Evolutionary conservation across 2,797 vertebrate species (phyloP), one percentile per base, ranked within the genome.

Genomic region (Trachurus trachurus): DNA sequence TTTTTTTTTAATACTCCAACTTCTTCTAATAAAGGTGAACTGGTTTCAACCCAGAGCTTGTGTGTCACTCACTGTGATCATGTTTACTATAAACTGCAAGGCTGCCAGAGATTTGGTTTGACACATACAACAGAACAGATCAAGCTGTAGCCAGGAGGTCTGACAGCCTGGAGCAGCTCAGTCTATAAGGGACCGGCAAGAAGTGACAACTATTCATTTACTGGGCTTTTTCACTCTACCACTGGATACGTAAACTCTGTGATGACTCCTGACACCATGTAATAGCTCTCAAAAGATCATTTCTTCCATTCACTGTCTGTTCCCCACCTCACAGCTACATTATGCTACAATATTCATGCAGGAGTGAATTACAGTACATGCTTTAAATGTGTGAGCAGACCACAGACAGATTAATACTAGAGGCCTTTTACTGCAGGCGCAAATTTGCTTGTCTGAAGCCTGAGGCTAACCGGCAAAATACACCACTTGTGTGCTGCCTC

Each of bases 21-120:
- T 80, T 89, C 83, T 82, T 89, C 80, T 88, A 92, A 93, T 93
- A 92, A 94, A 92, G 80, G 19, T 71, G 49, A 80, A 74, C 77
- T 86, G 84, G 83, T 87, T 88, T 83, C 74, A 64, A 85, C 82
- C 76, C 47, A 66, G 66, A 57, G 29, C 19, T 16, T 59, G 34
- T 34, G 60, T 49, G 44, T 42, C 34, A 8, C 34, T 59, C 47
- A 65, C 15, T 68, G 62, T 75, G 13, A 29, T 16, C 66, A 42
- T 47, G 39, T 62, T 79, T 70, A 11, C 61, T 60, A 13, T 64
- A 60, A 76, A 79, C 9, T 69, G 39, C 21, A 49, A 13, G 40
- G 37, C 53, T 66, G 66, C 17, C 9, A 40, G 17, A 68, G 57
- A 47, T 50, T 65, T 61, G 34, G 42, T 19, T 15, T 63, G 54